These are phyloP conservation scores for Odontothrips loti DNA, from an alignment of 2,888 invertebrate genomes.

Conservation along the genomic window DNA sequence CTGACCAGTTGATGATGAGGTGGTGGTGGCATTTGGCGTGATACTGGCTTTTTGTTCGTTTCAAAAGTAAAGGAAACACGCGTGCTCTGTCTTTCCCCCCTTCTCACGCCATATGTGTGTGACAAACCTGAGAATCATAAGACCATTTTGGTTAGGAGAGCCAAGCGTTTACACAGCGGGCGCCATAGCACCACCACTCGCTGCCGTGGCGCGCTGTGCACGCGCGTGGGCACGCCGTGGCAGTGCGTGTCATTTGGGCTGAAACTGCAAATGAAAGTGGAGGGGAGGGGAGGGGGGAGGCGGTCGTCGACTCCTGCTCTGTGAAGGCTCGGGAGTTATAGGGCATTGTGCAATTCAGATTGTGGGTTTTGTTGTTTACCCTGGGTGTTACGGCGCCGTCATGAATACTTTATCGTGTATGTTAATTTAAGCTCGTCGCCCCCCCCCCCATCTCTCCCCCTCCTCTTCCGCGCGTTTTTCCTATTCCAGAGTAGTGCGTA, in stretches of 20 bases:
- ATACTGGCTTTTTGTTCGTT: no score
- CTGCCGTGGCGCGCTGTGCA: no score
- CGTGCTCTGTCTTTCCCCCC: no score
- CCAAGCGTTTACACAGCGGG: no score
- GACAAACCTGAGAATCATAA: no score
- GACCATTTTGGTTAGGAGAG: no score
- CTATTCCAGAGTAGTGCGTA: not conserved
- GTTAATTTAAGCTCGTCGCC: constrained; percentile 10
- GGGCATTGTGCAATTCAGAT: constrained; percentile 20
- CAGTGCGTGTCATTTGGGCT: not conserved
- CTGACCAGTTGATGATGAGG: no score
- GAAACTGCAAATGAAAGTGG: constrained; percentile 23
- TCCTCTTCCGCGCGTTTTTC: not conserved
- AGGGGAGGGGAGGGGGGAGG: not conserved
- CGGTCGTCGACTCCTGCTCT: not conserved
- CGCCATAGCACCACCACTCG: no score
- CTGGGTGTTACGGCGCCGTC: constrained; percentile 6
- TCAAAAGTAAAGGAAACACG: no score
- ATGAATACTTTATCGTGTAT: constrained; percentile 25
- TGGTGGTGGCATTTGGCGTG: no score
- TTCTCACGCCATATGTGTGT: no score
- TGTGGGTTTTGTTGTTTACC: constrained; percentile 18
- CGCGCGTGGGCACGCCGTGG: not conserved
- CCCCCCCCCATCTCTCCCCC: not conserved
- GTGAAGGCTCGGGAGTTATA: not conserved